These are phyloP conservation scores for Mus caroli DNA, from an alignment of 2,797 vertebrate species.

Conservation along the genomic window DNA sequence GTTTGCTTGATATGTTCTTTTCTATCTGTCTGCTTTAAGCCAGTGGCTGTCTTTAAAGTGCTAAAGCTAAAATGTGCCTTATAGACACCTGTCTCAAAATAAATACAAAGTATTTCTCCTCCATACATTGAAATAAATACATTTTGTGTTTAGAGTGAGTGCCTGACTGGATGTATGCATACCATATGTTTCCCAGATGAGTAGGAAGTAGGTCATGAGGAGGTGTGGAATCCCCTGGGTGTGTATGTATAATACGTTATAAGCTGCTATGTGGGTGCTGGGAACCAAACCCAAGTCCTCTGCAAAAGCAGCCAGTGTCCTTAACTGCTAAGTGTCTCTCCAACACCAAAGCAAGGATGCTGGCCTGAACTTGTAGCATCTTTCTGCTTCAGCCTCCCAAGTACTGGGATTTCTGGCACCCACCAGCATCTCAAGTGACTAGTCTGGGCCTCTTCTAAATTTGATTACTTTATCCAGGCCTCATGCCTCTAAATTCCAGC, in stretches of 20 bases:
- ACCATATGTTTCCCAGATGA: background rate
- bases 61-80: background rate
- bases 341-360: constrained; percentile 6
- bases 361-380: background rate
- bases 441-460: background rate
- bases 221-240: background rate
- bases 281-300: background rate
- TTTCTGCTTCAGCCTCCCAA: background rate
- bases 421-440: background rate
- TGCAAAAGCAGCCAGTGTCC: background rate
- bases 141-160: background rate
- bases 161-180: background rate
- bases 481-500: background rate
- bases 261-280: background rate
- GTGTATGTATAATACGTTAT: background rate
- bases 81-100: background rate
- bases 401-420: background rate
- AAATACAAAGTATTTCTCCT: constrained; percentile 62
- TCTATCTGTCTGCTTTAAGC: background rate
- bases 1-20: background rate
- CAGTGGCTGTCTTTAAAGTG: background rate
- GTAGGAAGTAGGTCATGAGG: background rate
- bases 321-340: background rate
- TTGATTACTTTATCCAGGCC: background rate
- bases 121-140: background rate